Base-by-base conservation (phyloP, 2,113 vertebrate species). In the Cygnus atratus region DNA sequence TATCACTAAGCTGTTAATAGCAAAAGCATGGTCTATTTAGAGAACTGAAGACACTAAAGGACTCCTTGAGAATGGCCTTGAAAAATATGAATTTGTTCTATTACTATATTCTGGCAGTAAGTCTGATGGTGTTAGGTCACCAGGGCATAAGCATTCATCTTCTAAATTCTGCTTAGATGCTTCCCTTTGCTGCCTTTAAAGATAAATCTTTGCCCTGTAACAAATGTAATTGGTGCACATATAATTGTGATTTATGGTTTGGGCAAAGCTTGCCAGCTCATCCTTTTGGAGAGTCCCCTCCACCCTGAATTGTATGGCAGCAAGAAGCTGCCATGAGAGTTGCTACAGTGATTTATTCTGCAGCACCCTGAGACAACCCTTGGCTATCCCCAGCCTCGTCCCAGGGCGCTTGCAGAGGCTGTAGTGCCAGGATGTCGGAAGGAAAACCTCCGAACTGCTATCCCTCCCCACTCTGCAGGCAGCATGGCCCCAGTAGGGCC, bases 391-490 rank as follows among this genome's bases (percentile, higher is more conserved):
- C 59, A 62, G 44, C 52, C 37, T 58, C 13, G 6, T 13, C 17
- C 9, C 31, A 0, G 1, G 46, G 52, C 39, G 52, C 16, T 25
- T 33, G 17, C 12, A 20, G 66, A 7, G 33, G 4, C 9, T 18
- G 25, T 39, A 39, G 24, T 39, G 15, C 37, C 25, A 6, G n/a
- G 4, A 12, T 46, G 31, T 3, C 50, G 71, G n/a, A 93, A 85
- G 61, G 41, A 79, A 82, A 84, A 58, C 7, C 37, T 31, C 31
- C 5, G 16, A 58, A 12, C 2, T 1, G 3, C 35, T 0, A 1
- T 7, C 37, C 25, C 20, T 48, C 57, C 31, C 70, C 1, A 2
- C 28, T n/a, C 66, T 92, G 58, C 21, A 78, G 85, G 41, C 41
- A 57, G 29, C 33, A 62, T 1, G 7, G 44, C 26, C 19, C 37